Base-by-base conservation (phyloP, 2,888 invertebrate genomes). In the Steromphala cineraria region DNA sequence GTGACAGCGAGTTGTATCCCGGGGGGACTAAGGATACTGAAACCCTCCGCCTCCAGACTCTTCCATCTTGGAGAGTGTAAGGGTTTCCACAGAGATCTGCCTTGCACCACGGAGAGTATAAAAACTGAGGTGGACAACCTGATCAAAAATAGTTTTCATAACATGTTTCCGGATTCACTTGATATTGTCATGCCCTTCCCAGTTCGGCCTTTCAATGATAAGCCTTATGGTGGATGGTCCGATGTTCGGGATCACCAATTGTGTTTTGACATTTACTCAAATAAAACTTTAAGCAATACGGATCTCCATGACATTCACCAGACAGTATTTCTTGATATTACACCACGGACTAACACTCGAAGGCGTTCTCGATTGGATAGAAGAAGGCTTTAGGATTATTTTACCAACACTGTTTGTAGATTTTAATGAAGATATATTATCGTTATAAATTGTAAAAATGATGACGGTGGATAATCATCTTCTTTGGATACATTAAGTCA, bases 61-160 rank as follows among this genome's bases (percentile, higher is more conserved):
- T 80, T 80, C 36, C 80, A 80, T 46, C 36, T 80, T 0, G 80
- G 80, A 2, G 28, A 55, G 17, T 80, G 80, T 24, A 40, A 80
- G 13, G 80, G 80, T 40, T 80, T 80, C 40, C 80, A 80, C 40
- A 40, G 53, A 75, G 31, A 71, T 52, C 8, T 24, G 52, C 15
- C 52, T 3, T 75, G 75, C 21, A 53, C 40, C 7, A 75, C 75
- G 24, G 52, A 40, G 24, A 24, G 24, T 24, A 52, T 75, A 10
- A 40, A 52, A 24, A n/a, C 21, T 13, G 17, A 52, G 21, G 53
- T 52, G n/a, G 24, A 24, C 17, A 13, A 10, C 28, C 19, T 52
- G n/a, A 21, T 75, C 21, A 52, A 21, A 52, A 19, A 19, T 4
- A 53, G 21, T 24, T 21, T 8, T 15, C n/a, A 52, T 5, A 53